phyloP scores from a whole-genome alignment of 2,888 invertebrate genomes.

The Thumatha senex region DNA sequence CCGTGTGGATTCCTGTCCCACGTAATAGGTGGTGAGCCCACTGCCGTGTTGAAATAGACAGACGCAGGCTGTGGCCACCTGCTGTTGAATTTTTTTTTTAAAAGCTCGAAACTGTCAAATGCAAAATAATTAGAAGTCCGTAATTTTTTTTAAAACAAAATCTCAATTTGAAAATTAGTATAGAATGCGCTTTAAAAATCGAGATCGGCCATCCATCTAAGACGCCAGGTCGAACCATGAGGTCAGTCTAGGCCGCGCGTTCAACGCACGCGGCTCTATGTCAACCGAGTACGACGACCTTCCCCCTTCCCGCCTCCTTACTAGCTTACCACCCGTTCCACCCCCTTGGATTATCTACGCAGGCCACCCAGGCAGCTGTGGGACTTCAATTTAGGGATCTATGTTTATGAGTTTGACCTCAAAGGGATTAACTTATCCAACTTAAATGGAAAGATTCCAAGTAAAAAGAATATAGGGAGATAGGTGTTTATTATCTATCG shows the following conservation, averaged over 20 bases:
- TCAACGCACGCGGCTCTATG: constrained; percentile 71
- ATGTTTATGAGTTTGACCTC: constrained; percentile 9
- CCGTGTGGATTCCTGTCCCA: no score
- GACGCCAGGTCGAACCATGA: constrained; percentile 55
- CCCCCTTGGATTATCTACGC: constrained; percentile 48
- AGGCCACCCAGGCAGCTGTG: constrained; percentile 57
- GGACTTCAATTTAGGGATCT: constrained; percentile 36
- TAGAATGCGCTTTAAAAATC: neutral
- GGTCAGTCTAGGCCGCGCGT: constrained; percentile 74
- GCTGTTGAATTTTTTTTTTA: no score
- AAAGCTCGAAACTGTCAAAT: no score
- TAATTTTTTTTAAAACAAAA: neutral
- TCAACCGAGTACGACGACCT: constrained; percentile 65
- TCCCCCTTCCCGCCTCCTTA: constrained; percentile 22
- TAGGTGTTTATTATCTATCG: no score
- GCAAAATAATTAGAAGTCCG: neutral
- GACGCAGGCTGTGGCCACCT: no score
- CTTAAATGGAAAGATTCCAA: no score
- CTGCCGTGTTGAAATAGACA: no score
- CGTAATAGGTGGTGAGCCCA: no score
- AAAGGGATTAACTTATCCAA: neutral
- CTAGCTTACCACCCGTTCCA: constrained; percentile 17
- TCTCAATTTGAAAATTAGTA: neutral
- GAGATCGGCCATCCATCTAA: constrained; percentile 2
- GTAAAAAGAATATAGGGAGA: no score